These are phyloP conservation scores for Machimus rusticus DNA, from an alignment of 2,888 invertebrate species.

Conservation along the genomic window DNA sequence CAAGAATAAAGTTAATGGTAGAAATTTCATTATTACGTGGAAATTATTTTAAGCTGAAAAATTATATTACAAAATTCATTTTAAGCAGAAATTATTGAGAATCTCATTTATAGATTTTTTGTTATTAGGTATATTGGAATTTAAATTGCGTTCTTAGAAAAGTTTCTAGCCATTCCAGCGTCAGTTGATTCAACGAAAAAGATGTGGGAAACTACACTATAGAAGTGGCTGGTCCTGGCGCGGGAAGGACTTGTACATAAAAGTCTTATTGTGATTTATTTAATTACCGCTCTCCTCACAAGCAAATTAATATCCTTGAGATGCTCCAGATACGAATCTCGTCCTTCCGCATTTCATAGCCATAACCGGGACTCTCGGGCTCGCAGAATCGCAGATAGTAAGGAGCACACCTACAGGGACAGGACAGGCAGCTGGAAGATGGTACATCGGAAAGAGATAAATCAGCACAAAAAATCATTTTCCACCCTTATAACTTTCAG, in stretches of 20 bases:
- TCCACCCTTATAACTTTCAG: slow-evolving; percentile 33
- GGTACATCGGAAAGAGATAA: slow-evolving; percentile 26
- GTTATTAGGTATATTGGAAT: neutral
- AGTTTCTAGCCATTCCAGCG: neutral
- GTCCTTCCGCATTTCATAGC: neutral
- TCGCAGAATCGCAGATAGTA: neutral
- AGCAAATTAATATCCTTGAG: slow-evolving; percentile 11
- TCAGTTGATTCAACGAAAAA: neutral
- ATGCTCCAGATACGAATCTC: neutral
- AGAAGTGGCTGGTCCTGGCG: neutral
- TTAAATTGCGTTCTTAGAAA: neutral
- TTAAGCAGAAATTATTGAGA: neutral
- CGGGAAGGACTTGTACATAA: neutral
- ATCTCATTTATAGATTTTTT: neutral
- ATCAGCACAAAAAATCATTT: slow-evolving; percentile 30
- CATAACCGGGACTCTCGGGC: neutral
- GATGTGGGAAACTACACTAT: neutral
- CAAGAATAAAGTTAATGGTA: too few species aligned
- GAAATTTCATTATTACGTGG: too few species aligned
- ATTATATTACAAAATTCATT: neutral
- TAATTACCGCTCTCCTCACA: slow-evolving; percentile 8
- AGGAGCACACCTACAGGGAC: neutral
- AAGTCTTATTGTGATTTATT: neutral
- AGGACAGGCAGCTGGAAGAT: neutral
- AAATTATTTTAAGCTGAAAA: neutral